Evolutionary conservation across 1,140 invertebrate genomes (phyloP).

Genomic region (Drosophila trapezifrons): DNA sequence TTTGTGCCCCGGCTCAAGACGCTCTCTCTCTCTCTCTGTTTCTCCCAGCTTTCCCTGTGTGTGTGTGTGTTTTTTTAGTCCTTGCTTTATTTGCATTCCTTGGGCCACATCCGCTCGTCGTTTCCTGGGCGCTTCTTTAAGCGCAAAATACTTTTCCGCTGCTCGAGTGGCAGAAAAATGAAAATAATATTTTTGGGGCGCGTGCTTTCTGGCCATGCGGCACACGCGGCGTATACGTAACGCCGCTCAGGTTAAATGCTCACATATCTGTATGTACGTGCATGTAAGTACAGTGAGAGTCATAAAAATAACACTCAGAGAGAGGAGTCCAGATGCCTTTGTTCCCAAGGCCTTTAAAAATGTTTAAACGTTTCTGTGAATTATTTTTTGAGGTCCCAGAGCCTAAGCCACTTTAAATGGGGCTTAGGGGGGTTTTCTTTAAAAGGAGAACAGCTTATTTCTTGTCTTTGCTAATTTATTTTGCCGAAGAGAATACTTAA

Average conservation of each 20-base stretch:
- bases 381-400: background rate
- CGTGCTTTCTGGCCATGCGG: constrained; percentile 65
- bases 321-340: background rate
- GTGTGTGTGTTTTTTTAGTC: constrained; percentile 14
- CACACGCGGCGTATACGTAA: constrained; percentile 57
- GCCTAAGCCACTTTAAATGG: background rate
- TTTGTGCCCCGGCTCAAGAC: constrained; percentile 42
- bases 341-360: constrained; percentile 3
- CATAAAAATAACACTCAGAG: constrained; percentile 10
- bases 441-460: background rate
- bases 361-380: background rate
- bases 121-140: constrained; percentile 74
- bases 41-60: constrained; percentile 6
- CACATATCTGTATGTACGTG: constrained; percentile 7
- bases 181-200: constrained; percentile 74
- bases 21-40: constrained; percentile 16
- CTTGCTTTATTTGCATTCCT: constrained; percentile 74
- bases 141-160: constrained; percentile 77
- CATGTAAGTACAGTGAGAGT: constrained; percentile 18
- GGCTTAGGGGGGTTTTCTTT: background rate
- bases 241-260: constrained; percentile 50
- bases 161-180: constrained; percentile 53
- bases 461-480: background rate
- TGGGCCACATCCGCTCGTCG: constrained; percentile 71
- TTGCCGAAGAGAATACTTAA: no score